These are phyloP conservation scores for Premnoplex brunnescens DNA, from an alignment of 2,797 vertebrate genomes.

Conservation along the genomic window DNA sequence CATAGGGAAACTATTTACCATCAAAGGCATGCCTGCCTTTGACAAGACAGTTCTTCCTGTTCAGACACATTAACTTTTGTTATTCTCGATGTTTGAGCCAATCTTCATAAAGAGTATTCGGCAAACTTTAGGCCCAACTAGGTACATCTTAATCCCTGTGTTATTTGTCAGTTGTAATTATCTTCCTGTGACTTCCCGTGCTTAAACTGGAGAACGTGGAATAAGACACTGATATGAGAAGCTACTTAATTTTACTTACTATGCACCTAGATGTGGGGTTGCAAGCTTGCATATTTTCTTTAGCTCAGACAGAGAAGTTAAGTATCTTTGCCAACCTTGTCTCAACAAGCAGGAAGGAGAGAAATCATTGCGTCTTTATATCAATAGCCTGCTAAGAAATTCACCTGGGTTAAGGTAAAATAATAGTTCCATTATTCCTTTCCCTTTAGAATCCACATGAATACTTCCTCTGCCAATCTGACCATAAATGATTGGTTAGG, in stretches of 20 bases:
- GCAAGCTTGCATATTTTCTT: not conserved
- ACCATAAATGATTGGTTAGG: not conserved
- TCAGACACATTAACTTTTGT: not conserved
- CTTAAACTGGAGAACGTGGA: not conserved
- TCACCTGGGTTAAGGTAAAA: not conserved
- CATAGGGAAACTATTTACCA: slow-evolving; percentile 25
- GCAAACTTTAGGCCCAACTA: not conserved
- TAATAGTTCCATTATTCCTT: not conserved
- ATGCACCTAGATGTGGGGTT: not conserved
- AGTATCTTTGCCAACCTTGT: not conserved
- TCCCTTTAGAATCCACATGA: not conserved
- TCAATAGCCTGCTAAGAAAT: not conserved
- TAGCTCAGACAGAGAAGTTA: not conserved
- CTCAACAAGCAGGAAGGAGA: not conserved
- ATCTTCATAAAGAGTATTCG: not conserved
- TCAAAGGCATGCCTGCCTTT: slow-evolving; percentile 2
- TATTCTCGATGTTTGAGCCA: not conserved
- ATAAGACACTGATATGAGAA: not conserved
- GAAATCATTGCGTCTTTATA: not conserved
- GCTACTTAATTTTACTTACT: not conserved
- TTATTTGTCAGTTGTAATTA: not conserved
- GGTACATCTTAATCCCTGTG: not conserved
- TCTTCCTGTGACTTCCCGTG: not conserved
- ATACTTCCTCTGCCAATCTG: not conserved
- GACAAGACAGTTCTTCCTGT: not conserved